phyloP scores from a whole-genome alignment of 2,797 vertebrate genomes.

The Poecile montanus region DNA sequence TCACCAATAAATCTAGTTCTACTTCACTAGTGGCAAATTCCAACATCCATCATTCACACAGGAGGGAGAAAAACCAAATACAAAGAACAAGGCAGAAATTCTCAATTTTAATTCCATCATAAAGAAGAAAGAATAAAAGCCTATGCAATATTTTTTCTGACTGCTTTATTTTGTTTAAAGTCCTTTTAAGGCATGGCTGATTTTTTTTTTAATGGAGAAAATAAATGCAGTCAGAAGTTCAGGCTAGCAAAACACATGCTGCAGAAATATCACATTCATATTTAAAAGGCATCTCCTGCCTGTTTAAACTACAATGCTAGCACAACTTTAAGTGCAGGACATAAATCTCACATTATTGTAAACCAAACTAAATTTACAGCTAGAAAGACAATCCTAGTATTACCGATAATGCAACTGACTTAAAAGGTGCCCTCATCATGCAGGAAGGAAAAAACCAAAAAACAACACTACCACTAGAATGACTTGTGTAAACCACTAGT shows the following conservation, averaged over 20 bases:
- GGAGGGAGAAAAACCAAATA: neutral
- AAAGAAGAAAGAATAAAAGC: neutral
- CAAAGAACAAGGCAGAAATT: neutral
- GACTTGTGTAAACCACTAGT: neutral
- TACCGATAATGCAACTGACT: neutral
- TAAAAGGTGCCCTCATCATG: neutral
- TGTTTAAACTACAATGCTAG: neutral
- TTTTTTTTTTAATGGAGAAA: neutral
- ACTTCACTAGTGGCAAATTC: neutral
- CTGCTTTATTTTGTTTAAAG: neutral
- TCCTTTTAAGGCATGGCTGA: neutral
- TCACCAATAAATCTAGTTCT: fast-evolving
- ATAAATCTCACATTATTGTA: neutral
- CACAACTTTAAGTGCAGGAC: neutral
- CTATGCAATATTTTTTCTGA: neutral
- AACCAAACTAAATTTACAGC: neutral
- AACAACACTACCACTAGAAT: too few relatives aligned
- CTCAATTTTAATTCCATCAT: neutral
- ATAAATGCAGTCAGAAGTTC: neutral
- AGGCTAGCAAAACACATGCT: fast-evolving
- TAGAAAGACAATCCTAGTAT: neutral
- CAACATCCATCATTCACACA: neutral
- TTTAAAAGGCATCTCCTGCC: neutral
- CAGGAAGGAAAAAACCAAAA: neutral
- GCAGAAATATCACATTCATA: neutral